Conservation (phyloP, 2,113 vertebrate species). For the Cryptomyrus ogoouensis region DNA sequence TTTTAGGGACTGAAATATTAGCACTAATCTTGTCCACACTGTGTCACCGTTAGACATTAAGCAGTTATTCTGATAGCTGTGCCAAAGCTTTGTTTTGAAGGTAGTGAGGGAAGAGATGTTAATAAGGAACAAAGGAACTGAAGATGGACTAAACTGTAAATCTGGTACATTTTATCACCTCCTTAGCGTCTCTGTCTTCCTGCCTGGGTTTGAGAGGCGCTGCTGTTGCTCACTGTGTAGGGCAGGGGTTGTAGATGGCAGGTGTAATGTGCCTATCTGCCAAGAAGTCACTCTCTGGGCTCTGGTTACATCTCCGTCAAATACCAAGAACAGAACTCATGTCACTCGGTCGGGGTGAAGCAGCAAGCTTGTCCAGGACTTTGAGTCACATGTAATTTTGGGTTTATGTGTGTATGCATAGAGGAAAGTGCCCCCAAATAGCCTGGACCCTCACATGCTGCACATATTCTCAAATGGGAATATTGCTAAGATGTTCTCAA, state of each 20-base stretch:
- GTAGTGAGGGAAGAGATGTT: not conserved
- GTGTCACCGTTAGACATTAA: too few relatives aligned
- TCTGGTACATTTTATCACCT: not conserved
- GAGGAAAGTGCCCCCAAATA: not conserved
- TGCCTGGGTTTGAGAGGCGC: not conserved
- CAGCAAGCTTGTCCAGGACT: not conserved
- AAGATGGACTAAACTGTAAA: not conserved
- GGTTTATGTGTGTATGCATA: not conserved
- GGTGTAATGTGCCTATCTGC: conserved; percentile 38
- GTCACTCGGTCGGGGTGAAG: conserved; percentile 12
- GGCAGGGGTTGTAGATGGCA: conserved; percentile 39
- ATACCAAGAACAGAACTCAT: conserved; percentile 26
- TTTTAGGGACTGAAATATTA: not conserved
- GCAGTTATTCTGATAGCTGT: not conserved
- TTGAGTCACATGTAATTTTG: not conserved
- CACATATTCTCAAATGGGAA: not conserved
- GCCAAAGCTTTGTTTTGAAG: not conserved
- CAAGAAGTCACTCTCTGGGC: conserved; percentile 35
- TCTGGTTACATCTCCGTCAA: conserved; percentile 44
- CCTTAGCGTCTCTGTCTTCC: not conserved
- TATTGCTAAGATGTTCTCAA: not conserved
- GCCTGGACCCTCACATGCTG: not conserved
- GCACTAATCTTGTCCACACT: not conserved
- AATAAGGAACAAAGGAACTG: not conserved
- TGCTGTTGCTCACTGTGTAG: conserved; percentile 29